Conservation (phyloP, 2,888 invertebrate species). For the Cephalotes varians region DNA sequence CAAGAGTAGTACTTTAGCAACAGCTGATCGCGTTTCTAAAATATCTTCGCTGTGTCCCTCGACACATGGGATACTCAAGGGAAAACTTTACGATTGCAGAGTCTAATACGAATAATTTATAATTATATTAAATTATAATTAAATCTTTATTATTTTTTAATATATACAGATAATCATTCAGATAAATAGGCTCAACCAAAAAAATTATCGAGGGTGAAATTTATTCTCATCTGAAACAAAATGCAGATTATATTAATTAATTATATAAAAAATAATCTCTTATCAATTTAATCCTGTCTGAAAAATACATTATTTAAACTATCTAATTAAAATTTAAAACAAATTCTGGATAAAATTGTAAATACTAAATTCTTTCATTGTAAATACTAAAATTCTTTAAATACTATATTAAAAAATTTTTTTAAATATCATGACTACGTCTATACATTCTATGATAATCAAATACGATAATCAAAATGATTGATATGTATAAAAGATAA, state of each 20-base stretch:
- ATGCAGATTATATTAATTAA: not conserved
- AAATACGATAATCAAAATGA: not conserved
- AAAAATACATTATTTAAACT: not conserved
- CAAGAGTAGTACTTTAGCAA: constrained; percentile 34
- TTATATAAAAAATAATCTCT: not conserved
- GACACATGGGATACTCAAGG: not conserved
- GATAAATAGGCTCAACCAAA: not conserved
- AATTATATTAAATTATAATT: no score
- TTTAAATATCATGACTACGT: not conserved
- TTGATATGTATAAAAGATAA: not conserved
- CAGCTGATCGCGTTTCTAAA: constrained; percentile 54
- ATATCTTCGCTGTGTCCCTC: constrained; percentile 26
- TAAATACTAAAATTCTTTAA: not conserved
- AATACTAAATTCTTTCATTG: no score
- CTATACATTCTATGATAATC: not conserved
- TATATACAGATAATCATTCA: not conserved
- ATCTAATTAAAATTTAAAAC: not conserved
- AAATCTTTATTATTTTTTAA: no score
- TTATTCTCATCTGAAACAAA: not conserved
- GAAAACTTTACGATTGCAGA: not conserved
- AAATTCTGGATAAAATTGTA: not conserved
- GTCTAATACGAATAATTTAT: not conserved
- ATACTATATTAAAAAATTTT: no score
- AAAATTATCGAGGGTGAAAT: not conserved
- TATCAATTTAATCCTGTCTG: not conserved